phyloP scores from a whole-genome alignment of 2,113 vertebrate genomes.

The Thalassoma bifasciatum region DNA sequence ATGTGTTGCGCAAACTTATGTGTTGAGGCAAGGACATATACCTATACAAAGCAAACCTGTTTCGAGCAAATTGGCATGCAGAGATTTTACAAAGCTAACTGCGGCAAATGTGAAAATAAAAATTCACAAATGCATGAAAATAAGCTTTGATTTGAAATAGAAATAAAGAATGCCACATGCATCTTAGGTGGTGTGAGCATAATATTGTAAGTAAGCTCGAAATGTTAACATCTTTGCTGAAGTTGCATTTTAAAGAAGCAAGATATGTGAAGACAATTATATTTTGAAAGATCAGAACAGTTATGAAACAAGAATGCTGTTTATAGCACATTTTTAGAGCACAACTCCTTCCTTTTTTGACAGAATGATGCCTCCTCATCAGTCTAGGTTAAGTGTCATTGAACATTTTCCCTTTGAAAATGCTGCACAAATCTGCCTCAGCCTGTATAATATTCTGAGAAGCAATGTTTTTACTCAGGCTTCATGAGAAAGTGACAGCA shows the following conservation, averaged over 20 bases:
- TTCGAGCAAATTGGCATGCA: background rate
- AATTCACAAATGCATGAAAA: too few species aligned
- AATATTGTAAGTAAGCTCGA: too few species aligned
- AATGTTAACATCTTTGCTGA: background rate
- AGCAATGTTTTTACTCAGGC: slow-evolving; percentile 37
- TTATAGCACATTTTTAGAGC: slow-evolving; percentile 35
- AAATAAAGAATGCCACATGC: too few species aligned
- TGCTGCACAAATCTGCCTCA: slow-evolving; percentile 26
- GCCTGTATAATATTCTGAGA: slow-evolving; percentile 67
- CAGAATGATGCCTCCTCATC: slow-evolving; percentile 60
- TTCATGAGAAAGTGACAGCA: slow-evolving; percentile 55
- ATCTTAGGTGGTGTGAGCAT: too few species aligned
- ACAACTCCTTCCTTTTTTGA: slow-evolving; percentile 41
- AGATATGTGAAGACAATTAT: slow-evolving; percentile 3
- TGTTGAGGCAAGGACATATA: background rate
- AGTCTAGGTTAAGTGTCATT: slow-evolving; percentile 55
- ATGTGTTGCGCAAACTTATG: background rate
- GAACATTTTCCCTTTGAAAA: slow-evolving; percentile 47
- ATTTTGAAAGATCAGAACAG: slow-evolving; percentile 36
- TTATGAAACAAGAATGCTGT: slow-evolving; percentile 41
- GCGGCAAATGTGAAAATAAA: too few species aligned
- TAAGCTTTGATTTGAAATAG: too few species aligned
- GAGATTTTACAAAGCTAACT: background rate
- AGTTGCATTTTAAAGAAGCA: slow-evolving; percentile 11
- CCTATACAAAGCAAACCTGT: background rate